phyloP scores from a whole-genome alignment of 2,797 vertebrate genomes.

The Merluccius polli region DNA sequence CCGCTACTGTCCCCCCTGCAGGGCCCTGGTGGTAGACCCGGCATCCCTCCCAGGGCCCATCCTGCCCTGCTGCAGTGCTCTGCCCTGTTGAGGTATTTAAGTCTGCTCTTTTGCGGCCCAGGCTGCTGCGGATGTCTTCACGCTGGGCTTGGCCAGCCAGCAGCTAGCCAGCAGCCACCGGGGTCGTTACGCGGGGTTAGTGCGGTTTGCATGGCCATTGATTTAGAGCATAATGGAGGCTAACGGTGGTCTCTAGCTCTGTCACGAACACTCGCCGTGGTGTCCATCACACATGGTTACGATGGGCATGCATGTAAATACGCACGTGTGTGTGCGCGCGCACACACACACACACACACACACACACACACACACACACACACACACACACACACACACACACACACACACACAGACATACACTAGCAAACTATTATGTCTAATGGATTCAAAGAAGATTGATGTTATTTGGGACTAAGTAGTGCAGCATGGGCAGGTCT shows the following conservation, averaged over 20 bases:
- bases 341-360: conserved; percentile 11
- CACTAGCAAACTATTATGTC: conserved; percentile 1
- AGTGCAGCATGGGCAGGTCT: not conserved
- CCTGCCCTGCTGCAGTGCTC: not conserved
- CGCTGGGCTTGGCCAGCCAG: not conserved
- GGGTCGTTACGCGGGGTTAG: conserved; percentile 45
- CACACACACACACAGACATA: conserved; percentile 11
- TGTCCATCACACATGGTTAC: not conserved
- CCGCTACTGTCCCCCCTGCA: not conserved
- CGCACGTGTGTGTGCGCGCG: too few species aligned
- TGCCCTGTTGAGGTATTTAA: conserved; percentile 31
- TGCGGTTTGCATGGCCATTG: conserved; percentile 41
- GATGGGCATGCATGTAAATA: not conserved
- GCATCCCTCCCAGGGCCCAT: not conserved
- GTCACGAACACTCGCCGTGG: conserved; percentile 37
- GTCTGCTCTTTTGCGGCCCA: not conserved
- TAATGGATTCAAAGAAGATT: not conserved
- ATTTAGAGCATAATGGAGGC: conserved; percentile 37
- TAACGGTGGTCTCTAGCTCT: conserved; percentile 41
- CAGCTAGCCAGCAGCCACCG: conserved; percentile 20
- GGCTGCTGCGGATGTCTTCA: not conserved
- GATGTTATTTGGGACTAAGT: not conserved
- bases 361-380: not conserved
- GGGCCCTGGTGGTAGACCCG: not conserved
- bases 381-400: conserved; percentile 1